These are phyloP conservation scores for Phylloscopus whistleri DNA, from an alignment of 2,113 vertebrate genomes.

Conservation along the genomic window DNA sequence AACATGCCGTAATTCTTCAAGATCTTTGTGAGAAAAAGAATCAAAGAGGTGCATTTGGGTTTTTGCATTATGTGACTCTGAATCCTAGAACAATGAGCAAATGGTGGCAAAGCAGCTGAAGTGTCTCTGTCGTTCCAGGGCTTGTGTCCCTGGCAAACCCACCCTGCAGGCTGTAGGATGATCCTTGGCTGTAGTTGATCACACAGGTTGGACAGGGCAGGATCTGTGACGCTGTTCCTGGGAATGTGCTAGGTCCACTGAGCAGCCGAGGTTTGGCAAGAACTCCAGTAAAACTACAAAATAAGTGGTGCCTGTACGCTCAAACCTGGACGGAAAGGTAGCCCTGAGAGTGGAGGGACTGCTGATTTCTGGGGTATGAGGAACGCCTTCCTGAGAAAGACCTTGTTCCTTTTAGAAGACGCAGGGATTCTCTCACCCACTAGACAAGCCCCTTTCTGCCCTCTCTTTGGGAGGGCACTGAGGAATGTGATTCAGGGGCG, in stretches of 20 bases:
- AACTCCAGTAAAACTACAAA: background rate
- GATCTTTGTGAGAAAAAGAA: background rate
- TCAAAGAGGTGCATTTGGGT: background rate
- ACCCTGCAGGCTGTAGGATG: background rate
- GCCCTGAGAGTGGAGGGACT: too few relatives aligned
- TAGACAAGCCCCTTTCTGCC: background rate
- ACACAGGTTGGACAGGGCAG: background rate
- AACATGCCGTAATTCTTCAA: background rate
- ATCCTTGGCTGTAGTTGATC: background rate
- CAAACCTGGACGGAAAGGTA: background rate
- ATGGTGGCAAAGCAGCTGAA: background rate
- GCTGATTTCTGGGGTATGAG: background rate
- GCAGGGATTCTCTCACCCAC: background rate
- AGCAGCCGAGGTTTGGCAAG: background rate
- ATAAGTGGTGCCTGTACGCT: fast-evolving
- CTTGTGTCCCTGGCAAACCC: background rate
- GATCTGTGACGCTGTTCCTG: background rate
- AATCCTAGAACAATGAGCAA: background rate
- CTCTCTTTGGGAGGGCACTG: background rate
- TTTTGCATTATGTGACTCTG: background rate
- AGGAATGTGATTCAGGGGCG: background rate
- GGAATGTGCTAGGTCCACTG: background rate
- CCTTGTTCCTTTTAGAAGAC: background rate
- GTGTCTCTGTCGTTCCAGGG: background rate
- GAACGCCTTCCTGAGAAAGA: background rate